Conservation (phyloP, 1,140 invertebrate genomes). For the Acyrthosiphon pisum region DNA sequence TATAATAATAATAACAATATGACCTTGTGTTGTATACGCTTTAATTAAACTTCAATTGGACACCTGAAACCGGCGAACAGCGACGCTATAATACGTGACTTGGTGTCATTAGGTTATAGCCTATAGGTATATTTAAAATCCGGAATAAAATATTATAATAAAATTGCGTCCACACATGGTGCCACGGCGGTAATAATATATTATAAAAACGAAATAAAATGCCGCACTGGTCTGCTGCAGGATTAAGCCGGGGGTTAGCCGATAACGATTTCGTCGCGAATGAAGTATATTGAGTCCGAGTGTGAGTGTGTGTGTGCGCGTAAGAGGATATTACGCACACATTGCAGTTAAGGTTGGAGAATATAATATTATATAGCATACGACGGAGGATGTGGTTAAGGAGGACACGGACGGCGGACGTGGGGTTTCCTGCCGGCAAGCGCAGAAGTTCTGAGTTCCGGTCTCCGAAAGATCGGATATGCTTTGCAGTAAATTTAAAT, state of each 20-base stretch:
- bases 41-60: constrained; percentile 39
- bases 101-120: not conserved
- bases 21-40: not conserved
- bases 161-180: not conserved
- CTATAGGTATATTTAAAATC: not conserved
- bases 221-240: not conserved
- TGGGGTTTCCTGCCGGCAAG: constrained; percentile 41
- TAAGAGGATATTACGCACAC: not conserved
- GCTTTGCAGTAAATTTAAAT: constrained; percentile 55
- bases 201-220: not conserved
- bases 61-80: not conserved
- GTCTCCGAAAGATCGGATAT: constrained; percentile 44
- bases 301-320: too few relatives aligned
- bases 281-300: not conserved
- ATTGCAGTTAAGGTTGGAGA: not conserved
- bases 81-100: too few relatives aligned
- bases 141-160: not conserved
- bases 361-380: not conserved
- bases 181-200: not conserved
- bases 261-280: not conserved
- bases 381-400: constrained; percentile 1
- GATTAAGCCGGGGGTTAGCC: not conserved
- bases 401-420: not conserved
- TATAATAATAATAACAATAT: not conserved
- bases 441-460: constrained; percentile 48